Evolutionary conservation across 2,888 invertebrate species (phyloP).

Genomic region (Pseudococcus longispinus): DNA sequence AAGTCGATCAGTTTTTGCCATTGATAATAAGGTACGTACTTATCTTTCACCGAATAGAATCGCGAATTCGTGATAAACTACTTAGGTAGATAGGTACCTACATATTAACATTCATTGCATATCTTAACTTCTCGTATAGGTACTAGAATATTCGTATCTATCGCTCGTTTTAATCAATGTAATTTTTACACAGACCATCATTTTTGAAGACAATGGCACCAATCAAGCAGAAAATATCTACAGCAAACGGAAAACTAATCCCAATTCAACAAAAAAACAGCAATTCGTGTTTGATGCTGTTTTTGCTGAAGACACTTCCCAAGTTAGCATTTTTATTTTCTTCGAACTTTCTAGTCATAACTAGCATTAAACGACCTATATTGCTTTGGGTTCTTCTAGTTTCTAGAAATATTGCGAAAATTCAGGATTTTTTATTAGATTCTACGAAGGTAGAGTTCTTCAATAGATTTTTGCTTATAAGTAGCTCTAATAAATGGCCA

Average conservation of each 20-base stretch:
- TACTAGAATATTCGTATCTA: not conserved
- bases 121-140: not conserved
- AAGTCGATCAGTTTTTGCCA: not conserved
- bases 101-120: not conserved
- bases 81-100: too few relatives aligned
- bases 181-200: constrained; percentile 68
- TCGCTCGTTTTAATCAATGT: not conserved
- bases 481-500: too few relatives aligned
- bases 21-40: constrained; percentile 36
- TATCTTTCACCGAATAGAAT: not conserved
- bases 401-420: too few relatives aligned
- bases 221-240: constrained; percentile 63
- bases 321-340: constrained; percentile 67
- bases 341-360: not conserved
- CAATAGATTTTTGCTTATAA: too few relatives aligned
- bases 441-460: too few relatives aligned
- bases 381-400: too few relatives aligned
- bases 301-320: constrained; percentile 84
- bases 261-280: constrained; percentile 69
- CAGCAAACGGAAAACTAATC: constrained; percentile 73
- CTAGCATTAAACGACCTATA: too few relatives aligned
- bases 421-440: too few relatives aligned
- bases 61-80: too few relatives aligned
- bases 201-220: constrained; percentile 71
- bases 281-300: constrained; percentile 90